phyloP scores from a whole-genome alignment of 2,888 invertebrate species.

The Gymnoscelis rufifasciata region DNA sequence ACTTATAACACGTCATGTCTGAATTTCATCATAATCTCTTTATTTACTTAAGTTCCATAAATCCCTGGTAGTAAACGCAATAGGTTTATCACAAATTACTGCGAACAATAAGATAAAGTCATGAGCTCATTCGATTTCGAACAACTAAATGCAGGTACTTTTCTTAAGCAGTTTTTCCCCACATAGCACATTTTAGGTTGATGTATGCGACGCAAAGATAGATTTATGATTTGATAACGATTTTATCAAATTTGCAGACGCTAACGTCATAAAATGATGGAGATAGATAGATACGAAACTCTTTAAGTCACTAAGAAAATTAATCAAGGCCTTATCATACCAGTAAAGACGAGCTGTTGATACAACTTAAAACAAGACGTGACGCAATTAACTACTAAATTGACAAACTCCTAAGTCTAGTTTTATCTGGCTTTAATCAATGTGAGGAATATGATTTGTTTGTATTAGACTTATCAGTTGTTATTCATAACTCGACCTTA shows the following conservation, averaged over 20 bases:
- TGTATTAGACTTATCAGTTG: conserved; percentile 9
- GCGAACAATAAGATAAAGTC: too few relatives aligned
- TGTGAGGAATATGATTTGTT: conserved; percentile 19
- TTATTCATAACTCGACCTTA: conserved; percentile 10
- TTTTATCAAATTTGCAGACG: neutral
- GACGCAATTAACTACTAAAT: conserved; percentile 16
- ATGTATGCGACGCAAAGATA: neutral
- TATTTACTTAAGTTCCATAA: too few relatives aligned
- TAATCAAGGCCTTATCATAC: neutral
- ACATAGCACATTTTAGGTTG: neutral
- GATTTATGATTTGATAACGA: neutral
- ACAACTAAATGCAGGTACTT: too few relatives aligned
- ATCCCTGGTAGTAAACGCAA: too few relatives aligned
- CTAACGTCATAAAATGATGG: neutral
- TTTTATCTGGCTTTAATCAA: conserved; percentile 20
- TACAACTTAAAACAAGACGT: neutral
- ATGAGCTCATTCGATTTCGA: too few relatives aligned
- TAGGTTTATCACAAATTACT: too few relatives aligned
- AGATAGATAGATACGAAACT: neutral
- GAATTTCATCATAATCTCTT: too few relatives aligned
- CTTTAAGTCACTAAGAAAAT: neutral
- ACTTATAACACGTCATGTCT: too few relatives aligned
- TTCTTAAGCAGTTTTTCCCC: neutral
- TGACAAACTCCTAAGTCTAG: conserved; percentile 20
- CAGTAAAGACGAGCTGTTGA: neutral